Evolutionary conservation across 1,140 invertebrate genomes (phyloP), one percentile per base, ranked within the genome.

Genomic region (Pollicipes pollicipes): DNA sequence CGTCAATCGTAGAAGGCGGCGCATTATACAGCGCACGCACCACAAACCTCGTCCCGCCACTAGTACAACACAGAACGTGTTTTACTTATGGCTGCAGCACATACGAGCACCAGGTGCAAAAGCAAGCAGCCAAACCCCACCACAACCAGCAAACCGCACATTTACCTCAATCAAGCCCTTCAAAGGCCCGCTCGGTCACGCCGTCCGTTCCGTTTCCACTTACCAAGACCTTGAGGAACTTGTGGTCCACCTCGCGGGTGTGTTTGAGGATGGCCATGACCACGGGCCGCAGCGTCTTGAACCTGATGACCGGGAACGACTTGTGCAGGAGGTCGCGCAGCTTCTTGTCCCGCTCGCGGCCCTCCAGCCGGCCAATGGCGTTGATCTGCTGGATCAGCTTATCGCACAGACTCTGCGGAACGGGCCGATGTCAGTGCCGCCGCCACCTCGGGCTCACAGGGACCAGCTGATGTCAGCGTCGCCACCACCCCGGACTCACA

Each of bases 221-320:
- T 73, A 82, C 90, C 71, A 96, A 81, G 32, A 94, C 87, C 77
- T 88, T 86, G 29, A 97, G 81, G 81, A 92, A 93, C 78, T 93
- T 92, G 73, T 97, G 93, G 77, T 97, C 93, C 73, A 98, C 95
- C 74, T 92, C 87, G 26, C 91, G 87, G 21, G 93, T 91, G 78
- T 97, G 95, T 78, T 94, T 89, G 66, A 98, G 81, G 73, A 97
- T 93, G 72, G 88, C 86, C 90, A 98, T 93, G 0, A 97, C 93
- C 37, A 97, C 90, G n/a, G 95, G 95, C 70, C 94, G 84, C n/a
- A 98, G 80, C 4, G 89, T 87, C 78, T 93, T 91, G 0, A 96
- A 88, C 79, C 90, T 88, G 0, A 98, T 91, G 0, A 97, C 88
- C 26, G 93, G 87, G 80, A 98, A 98, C 79, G 92, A 95, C 82